Base-by-base conservation (phyloP, 2,797 vertebrate genomes). In the Chelidonichthys spinosus region DNA sequence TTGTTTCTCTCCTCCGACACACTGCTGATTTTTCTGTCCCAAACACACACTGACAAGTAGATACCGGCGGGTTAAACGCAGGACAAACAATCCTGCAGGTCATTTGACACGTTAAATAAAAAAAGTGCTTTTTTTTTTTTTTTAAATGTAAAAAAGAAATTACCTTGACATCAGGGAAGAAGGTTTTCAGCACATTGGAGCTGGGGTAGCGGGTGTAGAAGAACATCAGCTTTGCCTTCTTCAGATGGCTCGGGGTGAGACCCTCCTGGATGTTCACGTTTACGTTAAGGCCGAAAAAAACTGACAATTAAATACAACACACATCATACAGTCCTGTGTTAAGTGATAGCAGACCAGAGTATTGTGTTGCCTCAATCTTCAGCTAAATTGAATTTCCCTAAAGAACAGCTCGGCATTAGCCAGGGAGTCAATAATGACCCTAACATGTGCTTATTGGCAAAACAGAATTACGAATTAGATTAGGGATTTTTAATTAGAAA, bases 221-320 rank as follows among this genome's bases (percentile, higher is more conserved):
- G 91, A 99, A 99, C 97, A 99, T 98, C 68, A 99, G 92, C 74
- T 99, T 99, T 66, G 98, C 98, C 85, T 99, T 99, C 95, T 97
- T 99, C 94, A 99, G 92, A 91, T 99, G 98, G 74, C 95, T 92
- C 0, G 98, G 97, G n/a, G 95, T 98, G 87, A 99, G 93, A 0
- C 95, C 96, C 85, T 99, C 97, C 94, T 98, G 97, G 88, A 97
- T 96, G 93, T 97, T 87, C 83, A 83, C 35, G 2, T 62, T 81
- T 43, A 65, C 8, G 94, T 97, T 93, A 98, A 97, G 95, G 95
- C 92, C 4, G 11, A 60, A 60, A 60, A 11, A 82, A 65, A 63
- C 60, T 36, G 74, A 77, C 83, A 88, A 88, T 86, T 78, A 87
- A 94, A 86, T 67, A 69, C 18, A 74, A 81, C 63, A 50, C 76